A percentile compares a stretch with the other conserved stretches of the same genome.
Conservation (phyloP, 92 coral and sea anemone genomes). For the Metridium senile region DNA sequence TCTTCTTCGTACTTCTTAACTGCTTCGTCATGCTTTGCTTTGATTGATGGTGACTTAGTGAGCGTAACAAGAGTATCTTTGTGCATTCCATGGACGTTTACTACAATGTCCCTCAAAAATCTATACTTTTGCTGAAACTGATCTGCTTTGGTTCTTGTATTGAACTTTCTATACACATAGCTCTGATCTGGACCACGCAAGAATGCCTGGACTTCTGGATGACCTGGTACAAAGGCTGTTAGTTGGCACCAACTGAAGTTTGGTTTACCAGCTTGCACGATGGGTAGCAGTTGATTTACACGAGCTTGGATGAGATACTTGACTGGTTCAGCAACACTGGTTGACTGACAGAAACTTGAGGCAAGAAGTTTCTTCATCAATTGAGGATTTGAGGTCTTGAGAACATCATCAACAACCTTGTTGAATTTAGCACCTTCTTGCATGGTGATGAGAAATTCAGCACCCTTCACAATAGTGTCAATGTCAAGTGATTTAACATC, state of each 20-base stretch:
- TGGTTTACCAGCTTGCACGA: slow-evolving; percentile 21
- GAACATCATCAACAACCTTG: neutral
- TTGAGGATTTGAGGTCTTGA: neutral
- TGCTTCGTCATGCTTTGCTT: slow-evolving; percentile 10
- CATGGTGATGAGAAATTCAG: neutral
- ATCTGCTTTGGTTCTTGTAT: slow-evolving; percentile 21
- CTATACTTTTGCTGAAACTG: neutral
- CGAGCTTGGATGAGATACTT: slow-evolving; percentile 2
- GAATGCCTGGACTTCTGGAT: slow-evolving; percentile 48
- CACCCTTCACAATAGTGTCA: neutral
- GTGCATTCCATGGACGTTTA: neutral
- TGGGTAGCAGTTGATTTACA: slow-evolving; percentile 18
- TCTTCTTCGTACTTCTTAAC: neutral
- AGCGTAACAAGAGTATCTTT: neutral
- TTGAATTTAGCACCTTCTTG: neutral
- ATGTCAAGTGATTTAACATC: neutral
- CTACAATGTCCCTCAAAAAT: neutral
- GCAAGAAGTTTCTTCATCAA: slow-evolving; percentile 8
- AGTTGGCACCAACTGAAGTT: slow-evolving; percentile 43
- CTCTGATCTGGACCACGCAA: slow-evolving; percentile 35
- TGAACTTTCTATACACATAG: slow-evolving; percentile 27
- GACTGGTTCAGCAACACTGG: neutral
- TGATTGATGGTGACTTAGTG: neutral
- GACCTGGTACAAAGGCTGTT: slow-evolving; percentile 23
- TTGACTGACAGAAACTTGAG: slow-evolving; percentile 7